Evolutionary conservation across 2,113 vertebrate species (phyloP), one percentile per base, ranked within the genome.

Genomic region (Suncus etruscus): DNA sequence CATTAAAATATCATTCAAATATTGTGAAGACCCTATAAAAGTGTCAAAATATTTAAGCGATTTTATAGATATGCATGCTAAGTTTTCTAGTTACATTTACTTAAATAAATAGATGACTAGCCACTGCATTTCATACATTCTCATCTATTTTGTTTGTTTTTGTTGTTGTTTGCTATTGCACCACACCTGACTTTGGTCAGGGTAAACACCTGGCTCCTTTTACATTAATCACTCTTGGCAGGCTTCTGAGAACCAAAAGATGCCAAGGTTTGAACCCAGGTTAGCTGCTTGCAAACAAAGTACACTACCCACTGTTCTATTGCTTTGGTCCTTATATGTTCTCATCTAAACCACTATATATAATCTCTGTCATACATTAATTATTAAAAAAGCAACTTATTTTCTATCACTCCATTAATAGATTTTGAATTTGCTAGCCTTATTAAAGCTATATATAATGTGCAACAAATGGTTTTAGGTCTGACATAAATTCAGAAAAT

Each of bases 401-500:
- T 85, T 86, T 5, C 27, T 89, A 65, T 78, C 47, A 77, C 32
- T 77, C 31, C 89, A 29, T 54, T 48, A 75, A 1, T 72, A 22
- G 22, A 72, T 50, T 88, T 93, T 88, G 22, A 48, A 86, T 78
- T 69, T 88, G 9, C 45, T 61, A 39, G 47, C 76, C 6, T 79
- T 75, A 47, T 47, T 78, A 81, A 66, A 87, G 70, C 63, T 32
- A 15, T 68, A 16, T 27, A 78, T n/a, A 5, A 25, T 25, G 58
- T 48, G 24, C 1, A 74, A 20, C 1, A 10, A 48, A 39, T 63
- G 45, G 77, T 48, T 88, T 81, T 78, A 72, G 3, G 73, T 73
- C 78, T 89, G 14, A 24, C 89, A 0, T 51, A 45, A 91, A 75
- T 82, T 94, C 22, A 12, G 31, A 70, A 80, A 11, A 27, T 70